phyloP scores from a whole-genome alignment of 2,113 vertebrate species.

The Melanostigma gelatinosum region DNA sequence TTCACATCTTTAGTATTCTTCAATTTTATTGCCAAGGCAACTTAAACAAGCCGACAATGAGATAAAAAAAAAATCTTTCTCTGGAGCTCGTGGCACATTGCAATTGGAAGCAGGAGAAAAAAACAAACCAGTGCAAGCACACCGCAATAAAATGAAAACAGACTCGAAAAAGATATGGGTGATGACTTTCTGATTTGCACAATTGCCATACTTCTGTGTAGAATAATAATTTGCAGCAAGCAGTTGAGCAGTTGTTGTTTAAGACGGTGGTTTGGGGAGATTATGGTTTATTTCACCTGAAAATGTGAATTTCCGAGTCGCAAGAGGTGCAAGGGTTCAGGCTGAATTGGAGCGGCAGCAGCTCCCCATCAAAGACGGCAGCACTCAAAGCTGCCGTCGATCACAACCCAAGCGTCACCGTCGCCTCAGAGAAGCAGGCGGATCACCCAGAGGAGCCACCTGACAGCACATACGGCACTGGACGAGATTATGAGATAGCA shows the following conservation, averaged over 20 bases:
- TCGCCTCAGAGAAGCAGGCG: conserved; percentile 29
- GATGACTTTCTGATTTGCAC: conserved; percentile 20
- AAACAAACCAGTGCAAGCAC: conserved; percentile 11
- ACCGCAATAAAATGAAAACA: conserved; percentile 25
- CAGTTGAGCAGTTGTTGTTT: background rate
- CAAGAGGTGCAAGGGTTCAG: conserved; percentile 36
- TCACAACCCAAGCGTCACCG: conserved; percentile 33
- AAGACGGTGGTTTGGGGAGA: background rate
- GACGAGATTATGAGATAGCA: conserved; percentile 57
- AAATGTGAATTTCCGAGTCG: background rate
- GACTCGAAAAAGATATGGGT: conserved; percentile 27
- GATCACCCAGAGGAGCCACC: conserved; percentile 49
- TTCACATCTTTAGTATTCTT: conserved; percentile 51
- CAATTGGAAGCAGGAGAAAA: conserved; percentile 40
- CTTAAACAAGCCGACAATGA: conserved; percentile 28
- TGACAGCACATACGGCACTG: conserved; percentile 43
- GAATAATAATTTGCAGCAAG: conserved; percentile 20
- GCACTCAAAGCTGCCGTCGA: conserved; percentile 43
- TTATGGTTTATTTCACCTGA: conserved; percentile 18
- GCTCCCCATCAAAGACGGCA: conserved; percentile 36
- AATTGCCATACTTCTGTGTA: conserved; percentile 1
- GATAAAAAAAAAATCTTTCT: conserved; percentile 28
- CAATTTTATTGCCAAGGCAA: conserved; percentile 57
- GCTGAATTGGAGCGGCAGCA: conserved; percentile 50
- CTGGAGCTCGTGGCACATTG: conserved; percentile 14